A percentile compares a stretch with the other conserved stretches of the same genome.
Conservation (phyloP, 2,888 invertebrate species). For the Trissoscelio sp. region DNA sequence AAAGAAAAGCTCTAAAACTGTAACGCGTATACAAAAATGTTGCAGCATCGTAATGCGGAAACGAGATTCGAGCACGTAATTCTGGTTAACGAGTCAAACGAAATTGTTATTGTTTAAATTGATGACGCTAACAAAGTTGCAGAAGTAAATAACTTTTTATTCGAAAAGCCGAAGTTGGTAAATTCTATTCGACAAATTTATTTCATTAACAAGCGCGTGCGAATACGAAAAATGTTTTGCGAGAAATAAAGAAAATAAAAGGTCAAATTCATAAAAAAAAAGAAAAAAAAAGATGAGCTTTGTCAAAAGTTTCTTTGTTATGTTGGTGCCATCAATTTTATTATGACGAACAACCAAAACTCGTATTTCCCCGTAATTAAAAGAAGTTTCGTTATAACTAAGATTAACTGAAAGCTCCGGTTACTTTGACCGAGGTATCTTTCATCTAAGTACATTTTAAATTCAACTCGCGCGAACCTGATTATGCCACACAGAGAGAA, state of each 20-base stretch:
- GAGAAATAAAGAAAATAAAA: neutral
- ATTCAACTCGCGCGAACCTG: constrained; percentile 60
- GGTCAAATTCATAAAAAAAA: too few species aligned
- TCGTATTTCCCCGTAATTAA: constrained; percentile 25
- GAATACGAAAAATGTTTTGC: constrained; percentile 5
- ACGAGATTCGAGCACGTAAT: constrained; percentile 13
- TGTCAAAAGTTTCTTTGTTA: neutral
- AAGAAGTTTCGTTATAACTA: constrained; percentile 26
- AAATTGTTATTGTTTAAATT: constrained; percentile 43
- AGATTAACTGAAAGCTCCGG: constrained; percentile 51
- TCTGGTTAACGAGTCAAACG: constrained; percentile 27
- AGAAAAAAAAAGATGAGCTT: neutral
- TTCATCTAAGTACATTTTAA: constrained; percentile 57
- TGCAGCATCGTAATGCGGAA: constrained; percentile 11
- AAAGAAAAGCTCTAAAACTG: neutral
- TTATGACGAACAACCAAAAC: constrained; percentile 7
- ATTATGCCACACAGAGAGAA: constrained; percentile 57
- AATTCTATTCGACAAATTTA: constrained; percentile 7
- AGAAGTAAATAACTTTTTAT: constrained; percentile 30
- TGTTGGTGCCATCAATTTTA: neutral
- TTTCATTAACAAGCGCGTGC: constrained; percentile 9
- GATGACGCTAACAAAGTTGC: constrained; percentile 25
- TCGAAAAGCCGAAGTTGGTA: neutral
- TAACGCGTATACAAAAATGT: constrained; percentile 4
- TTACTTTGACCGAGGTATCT: constrained; percentile 55